phyloP scores from a whole-genome alignment of 2,113 vertebrate genomes.

The Halcyon malimbica region DNA sequence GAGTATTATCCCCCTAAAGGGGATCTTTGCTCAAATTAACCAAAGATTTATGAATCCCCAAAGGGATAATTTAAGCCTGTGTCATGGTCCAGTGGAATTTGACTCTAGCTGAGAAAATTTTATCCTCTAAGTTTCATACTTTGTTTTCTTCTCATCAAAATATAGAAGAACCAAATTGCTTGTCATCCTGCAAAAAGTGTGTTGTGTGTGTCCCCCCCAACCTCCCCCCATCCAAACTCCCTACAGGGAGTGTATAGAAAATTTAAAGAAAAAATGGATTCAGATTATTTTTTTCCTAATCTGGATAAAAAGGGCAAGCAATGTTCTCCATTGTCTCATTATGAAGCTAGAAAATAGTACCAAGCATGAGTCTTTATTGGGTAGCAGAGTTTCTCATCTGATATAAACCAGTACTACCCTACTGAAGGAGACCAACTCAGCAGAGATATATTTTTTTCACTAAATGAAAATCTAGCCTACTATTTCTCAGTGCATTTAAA shows the following conservation, averaged over 20 bases:
- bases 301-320: neutral
- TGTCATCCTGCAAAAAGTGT: neutral
- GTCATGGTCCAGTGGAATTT: neutral
- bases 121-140: neutral
- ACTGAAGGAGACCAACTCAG: neutral
- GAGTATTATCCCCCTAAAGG: neutral
- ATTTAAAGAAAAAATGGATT: neutral
- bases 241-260: neutral
- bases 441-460: neutral
- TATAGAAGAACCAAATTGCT: neutral
- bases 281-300: neutral
- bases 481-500: neutral
- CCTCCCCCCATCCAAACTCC: neutral
- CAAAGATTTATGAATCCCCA: neutral
- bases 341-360: neutral
- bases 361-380: neutral
- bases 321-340: neutral
- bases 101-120: neutral
- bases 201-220: too few species aligned
- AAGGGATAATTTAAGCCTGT: neutral
- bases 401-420: neutral
- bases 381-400: neutral
- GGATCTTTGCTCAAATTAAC: neutral
- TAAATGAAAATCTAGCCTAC: neutral
- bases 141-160: neutral